phyloP scores from a whole-genome alignment of 2,113 vertebrate genomes.

The Gymnorhina tibicen region DNA sequence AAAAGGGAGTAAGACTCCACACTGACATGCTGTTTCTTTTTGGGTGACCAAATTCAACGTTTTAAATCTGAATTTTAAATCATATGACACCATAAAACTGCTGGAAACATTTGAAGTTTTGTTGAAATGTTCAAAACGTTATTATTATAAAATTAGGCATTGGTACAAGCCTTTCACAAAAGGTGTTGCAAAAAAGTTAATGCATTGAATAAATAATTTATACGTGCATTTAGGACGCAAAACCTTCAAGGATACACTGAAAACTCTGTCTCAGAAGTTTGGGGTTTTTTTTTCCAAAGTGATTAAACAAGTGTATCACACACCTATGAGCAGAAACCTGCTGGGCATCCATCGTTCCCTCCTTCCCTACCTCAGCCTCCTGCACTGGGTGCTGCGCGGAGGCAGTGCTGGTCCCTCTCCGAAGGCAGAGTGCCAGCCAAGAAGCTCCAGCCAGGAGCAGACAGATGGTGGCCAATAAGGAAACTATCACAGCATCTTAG shows the following conservation, averaged over 20 bases:
- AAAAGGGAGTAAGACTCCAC: background rate
- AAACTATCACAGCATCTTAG: background rate
- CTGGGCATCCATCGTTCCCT: background rate
- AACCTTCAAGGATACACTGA: background rate
- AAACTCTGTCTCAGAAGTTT: background rate
- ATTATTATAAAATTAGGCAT: background rate
- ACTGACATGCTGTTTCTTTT: background rate
- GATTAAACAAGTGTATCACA: background rate
- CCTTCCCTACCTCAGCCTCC: rapidly evolving
- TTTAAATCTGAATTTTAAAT: background rate
- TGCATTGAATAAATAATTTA: background rate
- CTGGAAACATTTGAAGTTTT: background rate
- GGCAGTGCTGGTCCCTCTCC: background rate
- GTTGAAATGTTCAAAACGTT: background rate
- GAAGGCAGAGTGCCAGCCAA: background rate
- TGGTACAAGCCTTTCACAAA: background rate
- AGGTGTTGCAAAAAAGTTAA: background rate
- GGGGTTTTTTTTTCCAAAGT: rapidly evolving
- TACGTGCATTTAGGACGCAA: background rate
- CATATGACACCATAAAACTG: background rate
- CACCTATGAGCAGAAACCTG: background rate
- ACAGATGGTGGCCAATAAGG: slow-evolving; percentile 48
- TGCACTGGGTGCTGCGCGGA: rapidly evolving
- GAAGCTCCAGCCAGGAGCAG: background rate
- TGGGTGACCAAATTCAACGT: background rate